phyloP scores from a whole-genome alignment of 2,888 invertebrate species.

The Amphiduros pacificus region DNA sequence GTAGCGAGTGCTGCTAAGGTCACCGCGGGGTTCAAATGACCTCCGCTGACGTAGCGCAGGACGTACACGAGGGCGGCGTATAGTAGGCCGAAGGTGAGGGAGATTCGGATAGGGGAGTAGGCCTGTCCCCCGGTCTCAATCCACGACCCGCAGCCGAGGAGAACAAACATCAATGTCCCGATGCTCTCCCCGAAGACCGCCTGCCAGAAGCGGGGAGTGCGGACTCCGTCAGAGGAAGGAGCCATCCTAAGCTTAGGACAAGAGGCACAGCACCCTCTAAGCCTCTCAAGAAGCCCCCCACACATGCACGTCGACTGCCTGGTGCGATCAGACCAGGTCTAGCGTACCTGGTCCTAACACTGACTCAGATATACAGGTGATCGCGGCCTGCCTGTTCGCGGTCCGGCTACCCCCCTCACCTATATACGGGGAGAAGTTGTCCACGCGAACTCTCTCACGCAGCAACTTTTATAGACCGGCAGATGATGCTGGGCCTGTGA shows the following conservation, averaged over 20 bases:
- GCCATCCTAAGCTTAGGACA: neutral
- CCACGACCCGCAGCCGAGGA: slow-evolving; percentile 79
- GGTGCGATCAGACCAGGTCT: too few species aligned
- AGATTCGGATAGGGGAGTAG: slow-evolving; percentile 68
- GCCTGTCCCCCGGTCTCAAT: neutral
- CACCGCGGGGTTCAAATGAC: slow-evolving; percentile 91
- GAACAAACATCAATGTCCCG: slow-evolving; percentile 83
- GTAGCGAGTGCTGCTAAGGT: slow-evolving; percentile 83
- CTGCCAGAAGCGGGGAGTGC: slow-evolving; percentile 11
- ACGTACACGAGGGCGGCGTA: slow-evolving; percentile 82
- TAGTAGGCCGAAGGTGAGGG: slow-evolving; percentile 83
- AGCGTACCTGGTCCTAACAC: too few species aligned
- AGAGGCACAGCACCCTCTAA: too few species aligned
- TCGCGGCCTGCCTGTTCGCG: too few species aligned
- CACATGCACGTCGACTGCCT: too few species aligned
- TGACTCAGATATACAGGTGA: too few species aligned
- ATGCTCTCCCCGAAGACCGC: slow-evolving; percentile 83
- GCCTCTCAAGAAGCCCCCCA: too few species aligned
- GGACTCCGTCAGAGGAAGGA: neutral
- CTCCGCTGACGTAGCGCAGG: slow-evolving; percentile 85
- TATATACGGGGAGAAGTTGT: too few species aligned
- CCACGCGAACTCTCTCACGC: too few species aligned
- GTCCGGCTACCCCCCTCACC: too few species aligned
- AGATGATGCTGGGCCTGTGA: too few species aligned
- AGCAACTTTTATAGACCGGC: too few species aligned